Evolutionary conservation across 1,140 invertebrate genomes (phyloP), one percentile per base, ranked within the genome.

Genomic region (Cardiocondyla obscurior): DNA sequence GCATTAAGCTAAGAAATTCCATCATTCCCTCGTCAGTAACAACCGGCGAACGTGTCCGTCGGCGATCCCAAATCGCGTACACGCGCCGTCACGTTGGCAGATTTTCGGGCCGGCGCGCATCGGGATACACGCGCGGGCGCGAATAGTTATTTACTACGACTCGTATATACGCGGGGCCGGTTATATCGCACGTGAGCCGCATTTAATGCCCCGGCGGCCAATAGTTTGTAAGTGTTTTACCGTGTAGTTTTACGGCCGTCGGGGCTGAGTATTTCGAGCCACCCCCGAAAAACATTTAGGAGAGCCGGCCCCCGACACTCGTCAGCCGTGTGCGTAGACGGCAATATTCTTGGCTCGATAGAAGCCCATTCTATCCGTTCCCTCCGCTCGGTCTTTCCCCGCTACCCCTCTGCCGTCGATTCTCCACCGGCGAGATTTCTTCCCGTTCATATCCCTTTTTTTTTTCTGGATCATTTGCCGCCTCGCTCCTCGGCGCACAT

Each of bases 281-380:
- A 69, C 85, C 81, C 82, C 64, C 79, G 49, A 72, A 88, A 87
- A 87, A 84, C 86, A 72, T 70, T 84, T 51, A 36, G 39, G 58
- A 55, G 39, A 76, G 57, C 64, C 67, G 28, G 79, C 55, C 36
- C 36, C 55, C 49, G 42, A 44, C n/a, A 55, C 60, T 64, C 82
- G 73, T 44, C 28, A 46, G 36, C 10, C 30, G 77, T 72, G 60
- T 84, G 83, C 65, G 53, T 77, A 62, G 77, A 81, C 82, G 85
- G 88, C 86, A 91, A 91, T 91, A 91, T 93, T 90, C 89, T 89
- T 90, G 72, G 82, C 85, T 57, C 89, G 87, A 91, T 91, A 85
- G 90, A 82, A 90, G 88, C 86, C 85, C 72, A 89, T 89, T 87
- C 42, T 55, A 30, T 53, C 39, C 46, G 14, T 25, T 16, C 10